Conservation (phyloP, 1,140 invertebrate species). For the Formica exsecta region DNA sequence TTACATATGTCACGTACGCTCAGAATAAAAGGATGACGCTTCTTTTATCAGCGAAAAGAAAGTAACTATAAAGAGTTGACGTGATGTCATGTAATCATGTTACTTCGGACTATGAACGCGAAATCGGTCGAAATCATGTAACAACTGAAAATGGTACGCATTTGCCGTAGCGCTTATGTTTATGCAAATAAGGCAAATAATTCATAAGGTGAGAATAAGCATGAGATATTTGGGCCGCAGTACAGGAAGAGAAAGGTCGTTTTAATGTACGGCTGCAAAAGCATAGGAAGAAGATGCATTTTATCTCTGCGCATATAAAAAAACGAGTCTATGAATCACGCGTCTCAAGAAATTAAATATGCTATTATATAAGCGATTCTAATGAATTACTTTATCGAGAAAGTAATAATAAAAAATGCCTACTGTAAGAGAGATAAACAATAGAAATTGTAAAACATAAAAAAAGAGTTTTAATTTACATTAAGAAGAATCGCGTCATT, state of each 20-base stretch:
- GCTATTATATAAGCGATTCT: neutral
- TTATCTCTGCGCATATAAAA: neutral
- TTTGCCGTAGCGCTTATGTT: neutral
- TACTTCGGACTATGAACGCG: conserved; percentile 4
- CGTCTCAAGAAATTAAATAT: neutral
- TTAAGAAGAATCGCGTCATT: neutral
- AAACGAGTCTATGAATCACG: neutral
- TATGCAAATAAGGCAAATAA: conserved; percentile 28
- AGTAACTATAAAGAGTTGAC: conserved; percentile 13
- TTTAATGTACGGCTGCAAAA: neutral
- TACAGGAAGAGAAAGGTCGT: neutral
- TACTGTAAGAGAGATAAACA: neutral
- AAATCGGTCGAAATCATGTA: neutral
- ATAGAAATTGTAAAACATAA: neutral
- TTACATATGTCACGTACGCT: conserved; percentile 7
- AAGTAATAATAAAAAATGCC: neutral
- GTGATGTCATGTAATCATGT: neutral
- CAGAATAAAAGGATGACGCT: conserved; percentile 10
- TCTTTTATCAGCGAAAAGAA: conserved; percentile 38
- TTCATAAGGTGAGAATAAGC: conserved; percentile 31
- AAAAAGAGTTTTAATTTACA: neutral
- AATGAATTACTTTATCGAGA: neutral
- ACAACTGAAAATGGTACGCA: neutral
- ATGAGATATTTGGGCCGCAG: conserved; percentile 18
- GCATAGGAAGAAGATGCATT: neutral